These are phyloP conservation scores for Rambutsinella grinnellia DNA, from an alignment of 2,888 invertebrate genomes.

Conservation along the genomic window DNA sequence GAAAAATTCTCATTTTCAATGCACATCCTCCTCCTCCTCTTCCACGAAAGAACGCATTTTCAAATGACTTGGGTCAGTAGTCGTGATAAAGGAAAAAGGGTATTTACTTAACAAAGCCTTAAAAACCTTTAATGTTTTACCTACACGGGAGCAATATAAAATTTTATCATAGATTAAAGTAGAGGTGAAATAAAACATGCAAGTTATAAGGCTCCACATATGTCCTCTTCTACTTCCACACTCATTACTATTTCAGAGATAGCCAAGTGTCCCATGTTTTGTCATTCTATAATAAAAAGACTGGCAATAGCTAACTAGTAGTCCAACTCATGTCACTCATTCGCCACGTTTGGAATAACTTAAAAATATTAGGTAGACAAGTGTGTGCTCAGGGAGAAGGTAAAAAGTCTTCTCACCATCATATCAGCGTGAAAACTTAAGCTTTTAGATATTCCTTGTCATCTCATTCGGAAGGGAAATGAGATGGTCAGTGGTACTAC, in stretches of 20 bases:
- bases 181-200: constrained; percentile 6
- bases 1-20: constrained; percentile 41
- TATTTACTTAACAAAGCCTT: too few relatives aligned
- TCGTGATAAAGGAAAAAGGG: neutral
- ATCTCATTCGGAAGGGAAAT: neutral
- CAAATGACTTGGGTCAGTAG: constrained; percentile 15
- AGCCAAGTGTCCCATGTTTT: constrained; percentile 18
- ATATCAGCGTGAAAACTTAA: constrained; percentile 9
- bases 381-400: constrained; percentile 16
- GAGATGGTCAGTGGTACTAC: constrained; percentile 37
- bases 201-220: too few relatives aligned
- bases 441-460: neutral
- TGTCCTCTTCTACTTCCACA: too few relatives aligned
- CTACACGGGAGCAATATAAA: constrained; percentile 12
- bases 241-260: too few relatives aligned
- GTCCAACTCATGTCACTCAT: constrained; percentile 15
- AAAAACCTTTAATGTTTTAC: too few relatives aligned
- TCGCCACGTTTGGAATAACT: constrained; percentile 34
- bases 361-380: constrained; percentile 41
- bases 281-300: constrained; percentile 8
- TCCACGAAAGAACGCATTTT: constrained; percentile 20
- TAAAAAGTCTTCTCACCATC: constrained; percentile 11
- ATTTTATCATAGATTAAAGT: neutral
- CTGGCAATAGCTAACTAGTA: neutral
- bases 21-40: constrained; percentile 39